phyloP scores from a whole-genome alignment of 2,113 vertebrate genomes.

The Noctilio leporinus region DNA sequence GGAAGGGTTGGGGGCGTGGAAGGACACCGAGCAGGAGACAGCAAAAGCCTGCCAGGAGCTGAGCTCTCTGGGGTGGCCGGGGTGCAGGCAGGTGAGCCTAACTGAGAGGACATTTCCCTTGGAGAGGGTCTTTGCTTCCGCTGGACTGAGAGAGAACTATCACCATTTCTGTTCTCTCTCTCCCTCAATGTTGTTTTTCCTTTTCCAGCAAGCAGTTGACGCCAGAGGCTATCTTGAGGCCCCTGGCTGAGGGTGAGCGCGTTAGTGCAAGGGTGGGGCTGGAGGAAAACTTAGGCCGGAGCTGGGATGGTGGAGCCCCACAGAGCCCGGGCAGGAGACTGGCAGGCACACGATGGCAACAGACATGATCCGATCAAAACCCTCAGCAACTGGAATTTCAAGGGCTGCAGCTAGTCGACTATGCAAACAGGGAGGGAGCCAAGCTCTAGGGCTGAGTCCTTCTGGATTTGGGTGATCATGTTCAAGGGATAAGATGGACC shows the following conservation, averaged over 20 bases:
- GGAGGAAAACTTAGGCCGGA: conserved; percentile 4
- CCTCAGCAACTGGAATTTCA: not conserved
- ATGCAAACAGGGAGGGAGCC: not conserved
- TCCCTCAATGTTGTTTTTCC: not conserved
- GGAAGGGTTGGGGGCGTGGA: not conserved
- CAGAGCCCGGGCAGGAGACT: not conserved
- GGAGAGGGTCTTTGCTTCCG: not conserved
- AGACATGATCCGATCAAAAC: not conserved
- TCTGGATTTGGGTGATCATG: not conserved
- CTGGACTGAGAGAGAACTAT: not conserved
- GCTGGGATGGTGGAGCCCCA: not conserved
- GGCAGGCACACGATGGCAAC: not conserved
- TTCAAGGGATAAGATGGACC: not conserved
- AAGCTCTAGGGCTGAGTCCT: not conserved
- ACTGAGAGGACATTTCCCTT: not conserved
- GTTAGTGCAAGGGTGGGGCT: not conserved
- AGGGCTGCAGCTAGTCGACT: not conserved
- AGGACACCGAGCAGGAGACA: not conserved
- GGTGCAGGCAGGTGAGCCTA: not conserved
- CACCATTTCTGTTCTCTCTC: not conserved
- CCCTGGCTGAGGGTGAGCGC: not conserved
- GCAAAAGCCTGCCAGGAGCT: not conserved
- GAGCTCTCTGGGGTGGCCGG: not conserved
- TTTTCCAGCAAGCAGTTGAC: conserved; percentile 25
- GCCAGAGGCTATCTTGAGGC: conserved; percentile 31